A percentile compares a stretch with the other conserved stretches of the same genome.
phyloP scores from a whole-genome alignment of 53 echinoderm and acorn worm genomes.

The Hippasteria phrygiana region DNA sequence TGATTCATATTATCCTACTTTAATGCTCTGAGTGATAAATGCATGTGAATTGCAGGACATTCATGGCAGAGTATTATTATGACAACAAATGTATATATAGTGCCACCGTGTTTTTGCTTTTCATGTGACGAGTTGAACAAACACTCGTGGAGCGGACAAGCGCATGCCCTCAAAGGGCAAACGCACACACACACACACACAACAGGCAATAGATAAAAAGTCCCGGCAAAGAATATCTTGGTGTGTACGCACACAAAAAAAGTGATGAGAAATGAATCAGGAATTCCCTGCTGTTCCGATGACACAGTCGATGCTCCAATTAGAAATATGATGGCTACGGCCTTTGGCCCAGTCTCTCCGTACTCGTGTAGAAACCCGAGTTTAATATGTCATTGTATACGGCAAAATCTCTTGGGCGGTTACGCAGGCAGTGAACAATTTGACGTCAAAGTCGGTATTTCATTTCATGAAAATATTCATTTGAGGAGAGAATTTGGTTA shows the following conservation, averaged over 20 bases:
- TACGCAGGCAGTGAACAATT: neutral
- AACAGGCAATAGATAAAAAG: neutral
- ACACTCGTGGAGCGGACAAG: slow-evolving; percentile 3
- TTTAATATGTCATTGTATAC: neutral
- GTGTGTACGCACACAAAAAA: slow-evolving; percentile 5
- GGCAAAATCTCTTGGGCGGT: neutral
- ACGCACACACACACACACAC: neutral
- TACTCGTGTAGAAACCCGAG: neutral
- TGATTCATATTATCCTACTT: neutral
- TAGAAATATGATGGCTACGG: slow-evolving; percentile 18
- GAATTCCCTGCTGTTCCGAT: slow-evolving; percentile 4
- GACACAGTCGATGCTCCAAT: slow-evolving; percentile 38
- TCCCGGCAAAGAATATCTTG: neutral
- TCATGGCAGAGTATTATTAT: neutral
- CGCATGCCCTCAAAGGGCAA: neutral
- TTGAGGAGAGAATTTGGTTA: neutral
- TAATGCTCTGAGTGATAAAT: neutral
- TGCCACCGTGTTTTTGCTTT: neutral
- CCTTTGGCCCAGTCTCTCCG: neutral
- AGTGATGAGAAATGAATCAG: slow-evolving; percentile 1
- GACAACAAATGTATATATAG: neutral
- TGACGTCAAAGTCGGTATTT: slow-evolving; percentile 21
- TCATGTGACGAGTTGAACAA: slow-evolving; percentile 39
- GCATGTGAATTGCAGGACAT: neutral
- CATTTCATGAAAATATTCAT: neutral